phyloP scores from a whole-genome alignment of 2,113 vertebrate species.

The Delphinapterus leucas region DNA sequence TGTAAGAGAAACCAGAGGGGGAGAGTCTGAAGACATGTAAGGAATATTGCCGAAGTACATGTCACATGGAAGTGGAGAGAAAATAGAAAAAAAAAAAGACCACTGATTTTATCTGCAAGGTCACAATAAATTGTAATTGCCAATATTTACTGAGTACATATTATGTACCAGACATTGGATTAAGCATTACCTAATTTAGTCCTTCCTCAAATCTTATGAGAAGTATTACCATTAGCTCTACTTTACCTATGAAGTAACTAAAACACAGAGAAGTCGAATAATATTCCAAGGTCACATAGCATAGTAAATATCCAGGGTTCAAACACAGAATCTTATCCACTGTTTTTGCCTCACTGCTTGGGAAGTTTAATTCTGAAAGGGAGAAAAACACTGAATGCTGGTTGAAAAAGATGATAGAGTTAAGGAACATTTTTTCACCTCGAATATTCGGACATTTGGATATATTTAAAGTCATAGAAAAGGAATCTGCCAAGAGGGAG shows the following conservation, averaged over 20 bases:
- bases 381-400: neutral
- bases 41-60: neutral
- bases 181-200: neutral
- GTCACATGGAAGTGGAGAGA: neutral
- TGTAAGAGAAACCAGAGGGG: neutral
- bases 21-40: neutral
- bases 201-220: neutral
- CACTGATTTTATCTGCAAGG: no score
- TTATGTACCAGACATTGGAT: neutral
- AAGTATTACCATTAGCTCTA: neutral
- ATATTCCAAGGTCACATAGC: neutral
- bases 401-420: neutral
- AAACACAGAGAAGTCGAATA: neutral
- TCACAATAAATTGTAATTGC: neutral
- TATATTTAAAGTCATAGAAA: neutral
- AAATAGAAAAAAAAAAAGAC: neutral
- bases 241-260: neutral
- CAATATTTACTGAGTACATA: neutral
- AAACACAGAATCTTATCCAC: neutral
- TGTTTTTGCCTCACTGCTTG: neutral
- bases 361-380: neutral
- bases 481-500: neutral
- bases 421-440: fast-evolving
- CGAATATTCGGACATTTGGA: neutral
- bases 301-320: neutral